phyloP scores from a whole-genome alignment of 1,140 invertebrate genomes.

The Nebria ingens region DNA sequence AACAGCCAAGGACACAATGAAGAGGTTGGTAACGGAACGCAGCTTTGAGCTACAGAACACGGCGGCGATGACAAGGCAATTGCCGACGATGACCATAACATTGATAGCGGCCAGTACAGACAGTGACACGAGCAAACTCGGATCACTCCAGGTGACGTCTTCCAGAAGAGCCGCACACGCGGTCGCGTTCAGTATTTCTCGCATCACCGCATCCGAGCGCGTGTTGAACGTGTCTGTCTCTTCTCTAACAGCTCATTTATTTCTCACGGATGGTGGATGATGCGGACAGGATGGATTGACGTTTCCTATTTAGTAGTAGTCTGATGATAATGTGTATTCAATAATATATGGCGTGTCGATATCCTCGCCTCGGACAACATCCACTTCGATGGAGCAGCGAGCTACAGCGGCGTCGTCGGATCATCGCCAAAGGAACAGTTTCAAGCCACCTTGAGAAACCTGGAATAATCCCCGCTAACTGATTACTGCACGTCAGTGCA shows the following conservation, averaged over 20 bases:
- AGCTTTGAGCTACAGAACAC: conserved; percentile 81
- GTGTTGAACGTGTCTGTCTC: neutral
- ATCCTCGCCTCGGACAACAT: neutral
- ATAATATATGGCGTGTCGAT: too few relatives aligned
- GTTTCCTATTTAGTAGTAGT: too few relatives aligned
- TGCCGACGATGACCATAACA: conserved; percentile 77
- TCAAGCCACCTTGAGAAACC: neutral
- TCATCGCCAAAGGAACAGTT: neutral
- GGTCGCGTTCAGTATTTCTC: conserved; percentile 53
- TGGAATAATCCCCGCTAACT: conserved; percentile 3
- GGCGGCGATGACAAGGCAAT: conserved; percentile 83
- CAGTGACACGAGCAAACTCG: conserved; percentile 59
- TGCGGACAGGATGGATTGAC: too few relatives aligned
- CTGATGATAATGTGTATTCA: too few relatives aligned
- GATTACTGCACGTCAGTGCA: neutral
- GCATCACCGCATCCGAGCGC: conserved; percentile 19
- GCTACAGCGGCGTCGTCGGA: neutral
- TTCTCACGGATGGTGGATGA: too few relatives aligned
- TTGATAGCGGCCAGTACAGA: conserved; percentile 71
- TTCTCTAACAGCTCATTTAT: too few relatives aligned
- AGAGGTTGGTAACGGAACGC: conserved; percentile 87
- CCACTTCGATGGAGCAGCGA: neutral
- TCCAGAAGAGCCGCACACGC: conserved; percentile 63
- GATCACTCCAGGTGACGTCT: conserved; percentile 66
- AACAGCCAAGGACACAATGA: conserved; percentile 87